These are phyloP conservation scores for Bombus sibiricus DNA, from an alignment of 1,140 invertebrate species.

Conservation along the genomic window DNA sequence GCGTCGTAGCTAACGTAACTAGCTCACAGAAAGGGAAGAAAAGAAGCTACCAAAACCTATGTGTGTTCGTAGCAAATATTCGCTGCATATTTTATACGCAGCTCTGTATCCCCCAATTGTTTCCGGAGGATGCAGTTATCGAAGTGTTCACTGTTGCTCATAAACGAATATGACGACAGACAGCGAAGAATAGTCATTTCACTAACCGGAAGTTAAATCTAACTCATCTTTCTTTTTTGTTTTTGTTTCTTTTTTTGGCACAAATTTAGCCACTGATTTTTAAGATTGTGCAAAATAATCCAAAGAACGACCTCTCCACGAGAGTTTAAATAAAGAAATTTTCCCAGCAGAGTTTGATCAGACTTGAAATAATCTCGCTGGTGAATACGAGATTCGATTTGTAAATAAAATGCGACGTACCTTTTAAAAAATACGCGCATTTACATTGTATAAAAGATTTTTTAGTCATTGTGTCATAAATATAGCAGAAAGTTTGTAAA, in stretches of 20 bases:
- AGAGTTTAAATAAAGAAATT: slow-evolving; percentile 56
- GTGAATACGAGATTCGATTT: slow-evolving; percentile 39
- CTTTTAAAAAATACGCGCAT: slow-evolving; percentile 28
- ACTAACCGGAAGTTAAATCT: slow-evolving; percentile 29
- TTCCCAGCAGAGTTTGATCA: slow-evolving; percentile 27
- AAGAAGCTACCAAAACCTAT: slow-evolving; percentile 70
- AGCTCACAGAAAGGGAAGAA: slow-evolving; percentile 14
- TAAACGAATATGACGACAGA: slow-evolving; percentile 65
- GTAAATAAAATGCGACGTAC: slow-evolving; percentile 53
- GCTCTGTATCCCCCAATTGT: slow-evolving; percentile 61
- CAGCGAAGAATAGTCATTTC: slow-evolving; percentile 64
- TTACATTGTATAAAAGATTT: slow-evolving; percentile 55
- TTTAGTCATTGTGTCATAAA: slow-evolving; percentile 50
- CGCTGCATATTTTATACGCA: slow-evolving; percentile 72
- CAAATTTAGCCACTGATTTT: slow-evolving; percentile 57
- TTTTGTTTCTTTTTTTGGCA: slow-evolving; percentile 30
- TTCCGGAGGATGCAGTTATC: slow-evolving; percentile 64
- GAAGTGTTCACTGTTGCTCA: slow-evolving; percentile 75
- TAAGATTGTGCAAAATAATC: slow-evolving; percentile 64
- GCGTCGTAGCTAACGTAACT: slow-evolving; percentile 24
- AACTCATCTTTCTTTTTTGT: slow-evolving; percentile 16
- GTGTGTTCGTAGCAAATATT: slow-evolving; percentile 77
- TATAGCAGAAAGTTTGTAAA: slow-evolving; percentile 39
- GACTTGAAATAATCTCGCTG: slow-evolving; percentile 4
- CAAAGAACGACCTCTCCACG: slow-evolving; percentile 65